Evolutionary conservation across 2,888 invertebrate species (phyloP), one percentile per base, ranked within the genome.

Genomic region (Drosophila suboccidentalis): DNA sequence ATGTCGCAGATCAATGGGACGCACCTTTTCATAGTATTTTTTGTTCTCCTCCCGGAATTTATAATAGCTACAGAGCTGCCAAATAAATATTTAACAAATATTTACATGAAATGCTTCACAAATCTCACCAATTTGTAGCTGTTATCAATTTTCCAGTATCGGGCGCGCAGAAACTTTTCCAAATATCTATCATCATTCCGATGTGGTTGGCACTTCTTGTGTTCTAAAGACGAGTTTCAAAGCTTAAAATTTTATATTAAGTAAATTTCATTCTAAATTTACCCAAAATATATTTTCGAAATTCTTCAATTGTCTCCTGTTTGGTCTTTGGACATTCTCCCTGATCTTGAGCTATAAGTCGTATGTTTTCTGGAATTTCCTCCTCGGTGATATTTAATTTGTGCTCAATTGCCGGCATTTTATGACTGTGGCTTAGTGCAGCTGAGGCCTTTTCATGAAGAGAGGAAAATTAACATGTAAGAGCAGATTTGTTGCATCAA

Each of bases 131-230:
- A 93, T 93, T 95, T 94, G 90, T 97, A 96, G 3, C 97, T 95
- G 66, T 94, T 93, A 80, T 95, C 94, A 0, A 96, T 94, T 78
- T 95, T 94, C 93, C 96, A 97, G 90, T 94, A 94, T 79, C 96
- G 94, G 3, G 96, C 96, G 74, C 97, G 94, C 68, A 97, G 93
- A 91, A 97, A 97, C 90, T 95, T 94, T 54, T 96, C 93, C 62
- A 97, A 93, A 90, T 95, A 97, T 22, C 94, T 94, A 87, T 97
- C 96, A 91, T 97, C 97, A 93, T 95, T 95, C 64, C 97, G 94
- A 79, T 96, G 95, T 4, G 96, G 96, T 54, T 93, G 94, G 91
- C 95, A 96, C 87, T 96, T 96, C 38, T 96, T 96, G 70, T 95
- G 94, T 91, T 96, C 97, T 96, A 93, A 59, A 46, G 1, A 38